Base-by-base conservation (phyloP, 2,113 vertebrate species). In the Brevimyrus niger region DNA sequence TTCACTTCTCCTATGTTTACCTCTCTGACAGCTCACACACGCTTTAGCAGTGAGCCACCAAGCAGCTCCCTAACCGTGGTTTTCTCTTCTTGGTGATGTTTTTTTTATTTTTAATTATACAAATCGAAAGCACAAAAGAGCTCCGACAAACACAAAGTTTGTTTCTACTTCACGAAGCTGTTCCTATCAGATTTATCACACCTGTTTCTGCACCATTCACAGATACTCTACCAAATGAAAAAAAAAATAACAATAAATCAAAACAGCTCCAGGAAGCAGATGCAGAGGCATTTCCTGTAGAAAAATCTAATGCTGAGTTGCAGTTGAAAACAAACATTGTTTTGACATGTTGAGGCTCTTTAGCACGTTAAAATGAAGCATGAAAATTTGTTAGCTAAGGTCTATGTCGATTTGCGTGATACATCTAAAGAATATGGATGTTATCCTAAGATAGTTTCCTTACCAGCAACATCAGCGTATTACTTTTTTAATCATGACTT, bases 1-100 rank as follows among this genome's bases (percentile, higher is more conserved):
- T 55, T 55, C 46, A 10, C 35, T 53, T 55, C 88, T 93, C 94
- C 94, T 90, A 89, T 89, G 83, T 69, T 88, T 47, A 47, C 44
- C 5, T 42, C 31, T 19, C 73, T 80, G 73, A 80, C 73, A 80
- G 35, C 73, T 42, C 73, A 6, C 73, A 80, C 73, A 42, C 19
- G 73, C 73, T 80, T 80, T 7, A 80, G 35, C 19, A 42, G 73
- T 80, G 73, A 80, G 35, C 73, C 73, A 19, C 3, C 35, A 76
- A 76, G 7, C 73, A 80, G 35, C 73, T 17, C 73, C 4, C 1
- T 80, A 42, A 19, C 31, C 15, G 35, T 7, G 35, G 0, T 42
- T 0, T 80, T 42, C 11, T 42, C 73, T 15, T 17, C 31, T 19
- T 38, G 69, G n/a, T n/a, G n/a, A n/a, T n/a, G n/a, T n/a, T n/a